Evolutionary conservation across 2,888 invertebrate genomes (phyloP).

Genomic region (Julus scanicus): DNA sequence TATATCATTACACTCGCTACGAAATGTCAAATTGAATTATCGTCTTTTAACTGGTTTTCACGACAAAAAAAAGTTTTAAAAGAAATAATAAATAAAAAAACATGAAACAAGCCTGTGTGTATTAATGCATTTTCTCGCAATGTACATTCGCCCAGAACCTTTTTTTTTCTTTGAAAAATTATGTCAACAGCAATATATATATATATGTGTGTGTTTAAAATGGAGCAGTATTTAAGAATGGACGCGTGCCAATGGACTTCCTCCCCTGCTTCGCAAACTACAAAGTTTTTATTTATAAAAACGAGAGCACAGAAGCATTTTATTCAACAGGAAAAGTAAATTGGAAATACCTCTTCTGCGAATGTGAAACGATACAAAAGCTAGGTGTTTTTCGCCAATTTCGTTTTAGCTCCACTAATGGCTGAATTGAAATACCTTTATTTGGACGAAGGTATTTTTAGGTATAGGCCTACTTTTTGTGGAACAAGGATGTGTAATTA

Average conservation of each 20-base stretch:
- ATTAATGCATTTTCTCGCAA: constrained; percentile 16
- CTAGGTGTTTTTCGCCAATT: neutral
- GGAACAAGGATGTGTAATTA: neutral
- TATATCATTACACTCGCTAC: neutral
- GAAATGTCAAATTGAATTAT: constrained; percentile 1
- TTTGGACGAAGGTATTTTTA: neutral
- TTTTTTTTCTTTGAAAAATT: neutral
- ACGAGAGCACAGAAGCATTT: constrained; percentile 8
- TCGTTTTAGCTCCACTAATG: neutral
- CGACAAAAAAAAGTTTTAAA: neutral
- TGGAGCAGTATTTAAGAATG: constrained; percentile 7
- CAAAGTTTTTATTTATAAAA: constrained; percentile 15
- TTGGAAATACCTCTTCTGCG: neutral
- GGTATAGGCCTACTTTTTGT: constrained; percentile 19
- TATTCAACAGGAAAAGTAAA: constrained; percentile 24
- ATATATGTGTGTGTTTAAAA: neutral
- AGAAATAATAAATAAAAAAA: neutral
- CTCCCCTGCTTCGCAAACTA: neutral
- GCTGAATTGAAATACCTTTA: neutral
- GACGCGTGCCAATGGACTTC: constrained; percentile 27
- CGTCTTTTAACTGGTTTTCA: constrained; percentile 13
- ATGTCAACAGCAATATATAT: constrained; percentile 12
- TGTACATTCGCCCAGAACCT: neutral
- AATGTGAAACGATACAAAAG: neutral
- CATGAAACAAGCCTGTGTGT: neutral